Evolutionary conservation across 1,140 invertebrate genomes (phyloP), one percentile per base, ranked within the genome.

Genomic region (Chionoecetes opilio): DNA sequence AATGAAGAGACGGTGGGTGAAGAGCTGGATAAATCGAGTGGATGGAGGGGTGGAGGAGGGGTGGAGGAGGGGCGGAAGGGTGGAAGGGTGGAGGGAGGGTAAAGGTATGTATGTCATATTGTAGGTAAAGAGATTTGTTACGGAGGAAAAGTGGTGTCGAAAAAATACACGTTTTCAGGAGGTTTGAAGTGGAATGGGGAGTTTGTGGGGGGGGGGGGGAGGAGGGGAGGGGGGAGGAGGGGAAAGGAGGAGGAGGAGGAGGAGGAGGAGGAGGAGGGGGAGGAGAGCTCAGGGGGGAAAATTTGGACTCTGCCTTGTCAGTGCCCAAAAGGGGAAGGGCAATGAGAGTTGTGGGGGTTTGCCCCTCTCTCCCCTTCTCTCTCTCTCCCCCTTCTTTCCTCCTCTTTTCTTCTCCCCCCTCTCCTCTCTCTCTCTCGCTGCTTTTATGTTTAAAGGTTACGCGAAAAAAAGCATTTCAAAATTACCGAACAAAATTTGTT

Each of bases 251-350:
- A 75, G 63, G 63, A 75, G 63, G 63, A 75, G 63, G 63, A 75
- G 63, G 63, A 75, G 63, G 63, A 75, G 63, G 63, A 75, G 63
- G 53, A 75, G 53, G 53, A 75, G 21, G 53, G 26, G 21, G 53
- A 75, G 53, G 53, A 75, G 53, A 26, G 63, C 21, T 17, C 46
- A 53, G 63, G 63, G 21, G n/a, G 63, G 63, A 75, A n/a, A 75
- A n/a, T 75, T n/a, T n/a, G n/a, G 63, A 75, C 63, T 75, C 63
- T 75, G 63, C 63, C 63, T 75, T 75, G 63, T n/a, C 63, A 75
- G 63, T 75, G 63, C 6, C 21, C n/a, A 75, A 75, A 75, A 26
- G 63, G n/a, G n/a, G 63, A 26, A 75, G n/a, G 63, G 63, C n/a
- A n/a, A 11, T 75, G 63, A 3, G 6, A 26, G 63, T 21, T 75